These are phyloP conservation scores for Phoxinus phoxinus DNA, from an alignment of 2,113 vertebrate genomes.

Conservation along the genomic window DNA sequence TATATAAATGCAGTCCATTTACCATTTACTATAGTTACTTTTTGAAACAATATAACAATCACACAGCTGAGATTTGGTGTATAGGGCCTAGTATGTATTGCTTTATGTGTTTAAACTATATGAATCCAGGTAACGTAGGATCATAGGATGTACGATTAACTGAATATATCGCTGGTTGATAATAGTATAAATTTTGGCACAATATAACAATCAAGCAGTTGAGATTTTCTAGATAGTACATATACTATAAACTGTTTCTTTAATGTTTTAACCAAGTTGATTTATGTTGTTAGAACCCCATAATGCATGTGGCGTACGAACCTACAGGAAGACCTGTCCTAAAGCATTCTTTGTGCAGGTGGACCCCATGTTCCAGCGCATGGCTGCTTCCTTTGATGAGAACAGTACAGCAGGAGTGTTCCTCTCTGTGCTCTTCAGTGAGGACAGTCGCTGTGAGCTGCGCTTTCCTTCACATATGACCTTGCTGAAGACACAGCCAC, in stretches of 20 bases:
- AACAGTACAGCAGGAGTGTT: conserved; percentile 87
- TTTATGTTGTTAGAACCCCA: not conserved
- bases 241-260: not conserved
- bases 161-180: too few species aligned
- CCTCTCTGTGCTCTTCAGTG: conserved; percentile 80
- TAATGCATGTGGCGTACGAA: not conserved
- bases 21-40: too few species aligned
- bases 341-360: conserved; percentile 64
- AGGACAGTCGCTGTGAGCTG: conserved; percentile 81
- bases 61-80: too few species aligned
- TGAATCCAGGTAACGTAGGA: too few species aligned
- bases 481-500: conserved; percentile 76
- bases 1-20: too few species aligned
- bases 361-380: conserved; percentile 89
- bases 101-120: too few species aligned
- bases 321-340: not conserved
- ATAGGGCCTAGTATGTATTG: too few species aligned
- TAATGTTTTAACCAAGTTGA: not conserved
- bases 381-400: conserved; percentile 87
- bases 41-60: too few species aligned
- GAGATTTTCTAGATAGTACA: not conserved
- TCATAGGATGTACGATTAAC: too few species aligned
- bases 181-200: not conserved
- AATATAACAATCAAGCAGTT: not conserved
- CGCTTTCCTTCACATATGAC: conserved; percentile 80